Base-by-base conservation (phyloP, 2,797 vertebrate species). In the Leptatherina wallacei region DNA sequence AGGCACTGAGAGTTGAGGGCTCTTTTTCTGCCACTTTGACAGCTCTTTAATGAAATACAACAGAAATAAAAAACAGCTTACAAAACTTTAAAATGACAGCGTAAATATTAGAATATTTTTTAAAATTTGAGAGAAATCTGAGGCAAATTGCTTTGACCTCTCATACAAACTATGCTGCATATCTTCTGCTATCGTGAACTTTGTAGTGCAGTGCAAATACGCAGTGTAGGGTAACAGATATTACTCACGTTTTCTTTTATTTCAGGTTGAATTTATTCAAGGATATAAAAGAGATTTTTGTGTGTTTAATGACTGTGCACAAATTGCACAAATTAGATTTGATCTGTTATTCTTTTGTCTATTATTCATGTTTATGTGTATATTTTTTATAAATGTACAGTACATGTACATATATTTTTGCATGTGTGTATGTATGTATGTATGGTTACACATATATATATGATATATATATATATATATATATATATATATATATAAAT, bases 281-380 rank as follows among this genome's bases (percentile, higher is more conserved):
- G 6, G 75, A 30, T 51, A 60, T 55, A 33, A 38, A 51, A 57
- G 32, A 1, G 7, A 57, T 76, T 70, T 67, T 32, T 70, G 22
- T 56, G 51, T 7, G 22, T 22, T 33, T 33, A 72, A 57, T 10
- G 16, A 69, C 35, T 65, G 36, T 65, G 56, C 47, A 10, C 59
- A 61, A 60, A 22, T 72, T 27, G 24, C 24, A 27, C 24, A 27
- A 27, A 27, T 27, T 1, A 27, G 2, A 27, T 27, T 27, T 27
- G 1, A 27, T 27, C 24, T 27, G 1, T 27, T 27, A 27, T 27
- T 27, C 24, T 27, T 27, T 27, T 27, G 24, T 27, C 24, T 27
- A 27, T 27, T 27, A 27, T 27, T 27, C 24, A 27, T 27, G 24
- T 27, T 27, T 27, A 27, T 27, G 24, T 27, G 24, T 27, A 27